Percentiles rank a stretch among this genome's conserved stretches.
These are phyloP conservation scores for Epistrophe eligans DNA, from an alignment of 2,888 invertebrate genomes.

Conservation along the genomic window DNA sequence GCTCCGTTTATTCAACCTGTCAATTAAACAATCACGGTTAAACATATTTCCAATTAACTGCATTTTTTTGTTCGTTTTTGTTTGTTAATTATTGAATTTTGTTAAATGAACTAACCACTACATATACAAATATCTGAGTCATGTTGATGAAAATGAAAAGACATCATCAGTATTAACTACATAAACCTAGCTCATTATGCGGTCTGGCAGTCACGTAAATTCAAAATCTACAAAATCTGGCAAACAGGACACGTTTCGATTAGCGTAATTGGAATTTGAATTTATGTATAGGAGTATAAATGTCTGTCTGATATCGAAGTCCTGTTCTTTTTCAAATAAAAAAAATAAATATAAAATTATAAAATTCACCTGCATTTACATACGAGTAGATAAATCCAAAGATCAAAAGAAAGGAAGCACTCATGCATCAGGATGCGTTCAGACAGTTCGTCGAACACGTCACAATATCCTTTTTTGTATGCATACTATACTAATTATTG, in stretches of 20 bases:
- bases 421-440: constrained; percentile 35
- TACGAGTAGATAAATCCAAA: not conserved
- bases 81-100: constrained; percentile 21
- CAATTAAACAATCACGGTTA: constrained; percentile 73
- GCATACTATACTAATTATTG: constrained; percentile 20
- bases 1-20: constrained; percentile 46
- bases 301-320: constrained; percentile 34
- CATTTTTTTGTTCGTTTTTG: not conserved
- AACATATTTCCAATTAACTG: constrained; percentile 68
- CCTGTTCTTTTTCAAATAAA: not conserved
- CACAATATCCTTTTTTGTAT: constrained; percentile 36
- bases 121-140: not conserved
- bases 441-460: constrained; percentile 28
- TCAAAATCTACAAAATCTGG: constrained; percentile 55
- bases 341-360: constrained; percentile 42
- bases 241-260: constrained; percentile 75
- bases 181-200: constrained; percentile 45
- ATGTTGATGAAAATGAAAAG: constrained; percentile 21
- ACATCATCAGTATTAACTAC: constrained; percentile 20
- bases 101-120: constrained; percentile 47
- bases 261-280: constrained; percentile 59
- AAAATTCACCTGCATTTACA: constrained; percentile 34
- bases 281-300: not conserved
- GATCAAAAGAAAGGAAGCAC: constrained; percentile 60
- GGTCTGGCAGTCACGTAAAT: constrained; percentile 68